phyloP scores from a whole-genome alignment of 2,888 invertebrate species.

The Geotrupes spiniger region DNA sequence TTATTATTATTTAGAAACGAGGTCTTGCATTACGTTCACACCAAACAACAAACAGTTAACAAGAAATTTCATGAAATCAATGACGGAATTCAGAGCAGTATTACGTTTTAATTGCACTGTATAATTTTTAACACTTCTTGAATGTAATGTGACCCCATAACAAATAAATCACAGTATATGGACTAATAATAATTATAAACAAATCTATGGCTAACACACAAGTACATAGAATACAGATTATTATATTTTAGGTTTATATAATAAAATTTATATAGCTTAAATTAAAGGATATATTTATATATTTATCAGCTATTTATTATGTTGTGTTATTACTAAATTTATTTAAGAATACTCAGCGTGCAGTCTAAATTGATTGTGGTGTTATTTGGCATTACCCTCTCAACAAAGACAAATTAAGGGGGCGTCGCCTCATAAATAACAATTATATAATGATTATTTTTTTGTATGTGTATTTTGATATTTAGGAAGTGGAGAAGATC shows the following conservation, averaged over 20 bases:
- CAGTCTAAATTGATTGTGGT: conserved; percentile 55
- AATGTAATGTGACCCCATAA: conserved; percentile 22
- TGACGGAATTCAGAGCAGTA: background rate
- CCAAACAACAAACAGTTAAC: conserved; percentile 1
- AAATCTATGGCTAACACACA: conserved; percentile 48
- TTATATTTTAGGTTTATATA: conserved; percentile 42
- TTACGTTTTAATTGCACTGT: conserved; percentile 10
- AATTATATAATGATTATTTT: conserved; percentile 32
- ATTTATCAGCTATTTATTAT: conserved; percentile 18
- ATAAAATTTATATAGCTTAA: conserved; percentile 43
- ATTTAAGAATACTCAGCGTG: conserved; percentile 53
- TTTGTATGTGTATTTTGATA: conserved; percentile 46
- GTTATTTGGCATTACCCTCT: conserved; percentile 37
- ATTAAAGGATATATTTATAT: conserved; percentile 27
- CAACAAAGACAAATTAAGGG: conserved; percentile 9
- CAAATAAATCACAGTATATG: conserved; percentile 44
- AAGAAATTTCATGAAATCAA: background rate
- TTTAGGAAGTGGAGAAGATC: conserved; percentile 25
- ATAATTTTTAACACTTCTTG: background rate
- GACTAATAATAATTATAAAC: conserved; percentile 45
- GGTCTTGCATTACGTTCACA: conserved; percentile 8
- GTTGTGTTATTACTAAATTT: conserved; percentile 46
- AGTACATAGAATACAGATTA: conserved; percentile 46
- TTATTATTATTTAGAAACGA: conserved; percentile 34
- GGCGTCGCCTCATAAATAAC: conserved; percentile 14